Evolutionary conservation across 2,797 vertebrate genomes (phyloP).

Genomic region (Huso huso): DNA sequence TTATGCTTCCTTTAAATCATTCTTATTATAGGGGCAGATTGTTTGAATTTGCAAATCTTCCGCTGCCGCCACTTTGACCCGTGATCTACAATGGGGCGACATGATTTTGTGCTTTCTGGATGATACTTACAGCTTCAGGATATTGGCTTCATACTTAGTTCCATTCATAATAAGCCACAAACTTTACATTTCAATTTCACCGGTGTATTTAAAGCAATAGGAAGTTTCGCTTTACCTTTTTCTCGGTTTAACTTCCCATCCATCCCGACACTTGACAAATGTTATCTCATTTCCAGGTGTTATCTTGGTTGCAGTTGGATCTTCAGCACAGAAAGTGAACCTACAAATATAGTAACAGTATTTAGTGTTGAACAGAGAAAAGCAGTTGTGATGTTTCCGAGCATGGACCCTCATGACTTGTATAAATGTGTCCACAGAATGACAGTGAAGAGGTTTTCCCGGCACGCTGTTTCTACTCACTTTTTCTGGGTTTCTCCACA

Average conservation of each 20-base stretch:
- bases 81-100: too few species aligned
- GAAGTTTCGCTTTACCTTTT: slow-evolving; percentile 56
- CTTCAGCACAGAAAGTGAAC: slow-evolving; percentile 77
- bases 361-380: background rate
- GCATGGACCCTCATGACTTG: background rate
- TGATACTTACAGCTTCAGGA: too few species aligned
- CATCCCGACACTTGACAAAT: slow-evolving; percentile 77
- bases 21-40: too few species aligned
- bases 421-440: background rate
- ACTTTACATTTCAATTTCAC: too few species aligned
- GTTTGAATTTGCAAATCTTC: too few species aligned
- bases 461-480: slow-evolving; percentile 49
- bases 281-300: slow-evolving; percentile 71
- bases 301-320: slow-evolving; percentile 59
- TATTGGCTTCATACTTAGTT: too few species aligned
- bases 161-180: too few species aligned
- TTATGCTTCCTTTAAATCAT: too few species aligned
- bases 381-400: background rate
- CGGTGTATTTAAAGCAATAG: too few species aligned
- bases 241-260: slow-evolving; percentile 74
- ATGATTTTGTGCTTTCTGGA: too few species aligned
- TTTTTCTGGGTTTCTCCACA: slow-evolving; percentile 85
- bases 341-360: slow-evolving; percentile 43
- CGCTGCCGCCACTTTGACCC: too few species aligned
- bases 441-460: background rate